Percentiles rank a stretch among this genome's conserved stretches.
Evolutionary conservation across 1,140 invertebrate genomes (phyloP).

Genomic region (Vanessa tameamea): DNA sequence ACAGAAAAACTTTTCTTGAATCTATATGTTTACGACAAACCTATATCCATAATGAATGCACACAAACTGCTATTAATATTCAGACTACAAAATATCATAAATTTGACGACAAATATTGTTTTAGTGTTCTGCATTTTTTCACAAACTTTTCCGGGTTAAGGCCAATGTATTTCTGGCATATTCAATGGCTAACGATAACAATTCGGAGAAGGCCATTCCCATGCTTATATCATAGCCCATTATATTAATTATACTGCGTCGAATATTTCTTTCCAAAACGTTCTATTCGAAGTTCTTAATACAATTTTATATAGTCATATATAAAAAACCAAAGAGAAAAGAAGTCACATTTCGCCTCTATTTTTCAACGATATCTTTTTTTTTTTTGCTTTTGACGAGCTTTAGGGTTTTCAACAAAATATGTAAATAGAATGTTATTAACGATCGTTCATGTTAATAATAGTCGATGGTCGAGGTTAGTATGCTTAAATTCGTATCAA

Average conservation of each 20-base stretch:
- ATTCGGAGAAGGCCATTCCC: constrained; percentile 26
- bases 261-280: neutral
- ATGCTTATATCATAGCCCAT: constrained; percentile 7
- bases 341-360: too few relatives aligned
- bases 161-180: constrained; percentile 31
- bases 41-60: too few relatives aligned
- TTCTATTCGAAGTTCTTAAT: neutral
- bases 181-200: constrained; percentile 19
- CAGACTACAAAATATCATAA: neutral
- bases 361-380: too few relatives aligned
- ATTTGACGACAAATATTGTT: neutral
- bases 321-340: neutral
- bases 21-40: too few relatives aligned
- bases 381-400: too few relatives aligned
- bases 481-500: neutral
- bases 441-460: too few relatives aligned
- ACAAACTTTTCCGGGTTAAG: constrained; percentile 28
- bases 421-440: too few relatives aligned
- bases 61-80: too few relatives aligned
- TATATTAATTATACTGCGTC: constrained; percentile 5
- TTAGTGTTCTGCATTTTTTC: constrained; percentile 10
- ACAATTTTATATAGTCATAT: neutral
- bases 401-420: too few relatives aligned
- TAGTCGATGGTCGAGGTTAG: too few relatives aligned
- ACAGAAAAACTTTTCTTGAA: too few relatives aligned